These are phyloP conservation scores for Cremastinae sp. DNA, from an alignment of 2,888 invertebrate genomes.

Conservation along the genomic window DNA sequence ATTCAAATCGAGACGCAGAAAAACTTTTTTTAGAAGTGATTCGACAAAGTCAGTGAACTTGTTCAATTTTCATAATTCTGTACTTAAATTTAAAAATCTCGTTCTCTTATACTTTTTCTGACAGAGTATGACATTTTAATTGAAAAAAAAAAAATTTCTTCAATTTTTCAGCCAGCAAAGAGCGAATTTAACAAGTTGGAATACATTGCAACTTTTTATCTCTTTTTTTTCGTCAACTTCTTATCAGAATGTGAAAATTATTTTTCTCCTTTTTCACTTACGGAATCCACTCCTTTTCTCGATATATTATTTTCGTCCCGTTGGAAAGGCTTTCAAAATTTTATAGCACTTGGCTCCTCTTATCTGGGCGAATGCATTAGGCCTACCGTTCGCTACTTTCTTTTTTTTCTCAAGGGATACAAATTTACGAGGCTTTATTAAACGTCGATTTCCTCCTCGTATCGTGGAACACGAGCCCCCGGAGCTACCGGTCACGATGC, in stretches of 20 bases:
- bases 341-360: slow-evolving; percentile 47
- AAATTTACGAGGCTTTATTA: neutral
- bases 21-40: no score
- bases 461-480: slow-evolving; percentile 8
- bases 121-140: no score
- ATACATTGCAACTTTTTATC: no score
- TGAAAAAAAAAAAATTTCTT: no score
- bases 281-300: slow-evolving; percentile 11
- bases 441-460: neutral
- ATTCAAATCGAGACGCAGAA: no score
- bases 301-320: slow-evolving; percentile 33
- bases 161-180: no score
- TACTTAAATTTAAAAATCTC: no score
- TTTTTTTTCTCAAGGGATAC: slow-evolving; percentile 14
- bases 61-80: no score
- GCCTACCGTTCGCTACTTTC: slow-evolving; percentile 61
- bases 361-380: slow-evolving; percentile 63
- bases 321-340: slow-evolving; percentile 31
- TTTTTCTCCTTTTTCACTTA: neutral
- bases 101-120: no score
- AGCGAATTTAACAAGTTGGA: no score
- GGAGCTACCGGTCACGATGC: slow-evolving; percentile 37
- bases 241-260: slow-evolving; percentile 7
- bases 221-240: no score
- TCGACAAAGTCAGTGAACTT: no score